A percentile compares a stretch with the other conserved stretches of the same genome.
Evolutionary conservation across 2,888 invertebrate genomes (phyloP).

Genomic region (Holacanthella duospinosa): DNA sequence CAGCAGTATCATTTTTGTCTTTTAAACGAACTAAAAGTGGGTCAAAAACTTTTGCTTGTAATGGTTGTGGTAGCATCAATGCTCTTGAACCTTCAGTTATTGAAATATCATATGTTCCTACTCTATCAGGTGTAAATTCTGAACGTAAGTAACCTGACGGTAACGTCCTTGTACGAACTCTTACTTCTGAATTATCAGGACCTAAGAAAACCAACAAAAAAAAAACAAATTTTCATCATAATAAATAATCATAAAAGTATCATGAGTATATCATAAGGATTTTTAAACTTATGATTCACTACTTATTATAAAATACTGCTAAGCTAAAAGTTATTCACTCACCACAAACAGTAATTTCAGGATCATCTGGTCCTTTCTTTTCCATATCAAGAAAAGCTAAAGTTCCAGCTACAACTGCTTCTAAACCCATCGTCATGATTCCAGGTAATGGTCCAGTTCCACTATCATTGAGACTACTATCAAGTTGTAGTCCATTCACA

Average conservation of each 20-base stretch:
- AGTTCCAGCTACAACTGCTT: constrained; percentile 43
- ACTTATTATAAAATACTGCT: background rate
- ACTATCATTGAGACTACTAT: constrained; percentile 14
- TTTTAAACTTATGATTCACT: no score
- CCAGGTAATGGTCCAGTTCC: background rate
- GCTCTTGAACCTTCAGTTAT: constrained; percentile 53
- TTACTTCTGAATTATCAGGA: constrained; percentile 12
- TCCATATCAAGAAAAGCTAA: constrained; percentile 45
- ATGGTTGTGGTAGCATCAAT: constrained; percentile 53
- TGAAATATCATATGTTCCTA: constrained; percentile 63
- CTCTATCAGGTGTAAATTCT: constrained; percentile 64
- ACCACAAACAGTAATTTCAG: constrained; percentile 48
- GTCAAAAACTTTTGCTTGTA: constrained; percentile 64
- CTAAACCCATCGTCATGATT: constrained; percentile 39
- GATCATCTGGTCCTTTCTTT: constrained; percentile 45
- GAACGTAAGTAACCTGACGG: constrained; percentile 48
- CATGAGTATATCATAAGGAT: background rate
- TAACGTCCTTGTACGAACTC: constrained; percentile 36
- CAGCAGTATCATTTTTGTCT: constrained; percentile 59
- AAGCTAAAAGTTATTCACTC: constrained; percentile 22
- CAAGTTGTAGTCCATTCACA: constrained; percentile 26
- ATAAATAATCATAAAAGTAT: no score
- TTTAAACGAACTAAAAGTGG: constrained; percentile 60
- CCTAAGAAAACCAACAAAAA: background rate
- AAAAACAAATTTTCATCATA: no score